Percentiles rank a stretch among this genome's conserved stretches.
These are phyloP conservation scores for Desmophyllum pertusum DNA, from an alignment of 92 coral and sea anemone species.

Conservation along the genomic window DNA sequence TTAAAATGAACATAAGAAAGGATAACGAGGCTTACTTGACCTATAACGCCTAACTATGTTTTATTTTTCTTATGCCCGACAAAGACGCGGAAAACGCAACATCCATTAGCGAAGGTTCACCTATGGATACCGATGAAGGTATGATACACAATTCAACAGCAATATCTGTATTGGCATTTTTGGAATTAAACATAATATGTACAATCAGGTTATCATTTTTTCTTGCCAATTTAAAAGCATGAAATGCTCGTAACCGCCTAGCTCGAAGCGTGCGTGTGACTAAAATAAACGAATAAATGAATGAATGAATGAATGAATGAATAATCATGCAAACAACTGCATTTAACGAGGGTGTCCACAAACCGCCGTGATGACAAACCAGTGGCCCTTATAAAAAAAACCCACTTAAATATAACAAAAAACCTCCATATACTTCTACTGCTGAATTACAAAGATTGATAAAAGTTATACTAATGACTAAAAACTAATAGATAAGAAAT, in stretches of 20 bases:
- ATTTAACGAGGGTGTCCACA: too few species aligned
- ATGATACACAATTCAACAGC: neutral
- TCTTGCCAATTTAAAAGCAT: neutral
- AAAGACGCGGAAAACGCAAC: neutral
- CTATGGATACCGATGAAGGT: constrained; percentile 16
- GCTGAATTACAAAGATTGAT: too few species aligned
- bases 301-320: too few species aligned
- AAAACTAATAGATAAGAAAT: too few species aligned
- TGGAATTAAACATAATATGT: neutral
- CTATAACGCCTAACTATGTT: neutral
- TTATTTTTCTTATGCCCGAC: neutral
- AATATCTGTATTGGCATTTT: neutral
- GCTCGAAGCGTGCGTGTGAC: neutral
- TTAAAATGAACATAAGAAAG: neutral
- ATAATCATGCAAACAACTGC: too few species aligned
- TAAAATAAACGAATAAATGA: too few species aligned
- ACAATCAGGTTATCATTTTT: neutral
- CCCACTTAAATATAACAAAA: too few species aligned
- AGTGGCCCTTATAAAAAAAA: too few species aligned
- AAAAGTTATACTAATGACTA: too few species aligned
- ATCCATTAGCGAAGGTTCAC: neutral
- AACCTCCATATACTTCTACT: neutral
- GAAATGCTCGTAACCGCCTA: neutral
- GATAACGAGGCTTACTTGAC: neutral
- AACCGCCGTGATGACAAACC: too few species aligned